phyloP scores from a whole-genome alignment of 2,113 vertebrate species.

The Bubalus kerabau region DNA sequence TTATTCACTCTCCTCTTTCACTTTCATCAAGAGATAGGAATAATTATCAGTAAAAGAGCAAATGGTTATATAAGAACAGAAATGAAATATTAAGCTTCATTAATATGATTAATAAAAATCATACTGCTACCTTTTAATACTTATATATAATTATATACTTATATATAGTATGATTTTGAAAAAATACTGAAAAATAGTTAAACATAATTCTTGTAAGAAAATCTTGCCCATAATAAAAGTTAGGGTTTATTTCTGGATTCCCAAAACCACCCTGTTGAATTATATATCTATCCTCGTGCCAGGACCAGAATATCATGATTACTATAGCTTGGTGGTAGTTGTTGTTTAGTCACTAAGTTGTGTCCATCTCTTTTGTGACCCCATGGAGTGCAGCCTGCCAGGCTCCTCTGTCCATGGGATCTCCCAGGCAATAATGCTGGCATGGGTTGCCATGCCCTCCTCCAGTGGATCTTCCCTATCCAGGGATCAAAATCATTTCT shows the following conservation, averaged over 20 bases:
- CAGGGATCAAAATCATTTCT: not conserved
- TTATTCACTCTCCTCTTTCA: too few species aligned
- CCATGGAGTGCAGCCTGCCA: not conserved
- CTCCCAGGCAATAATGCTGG: not conserved
- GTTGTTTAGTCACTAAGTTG: not conserved
- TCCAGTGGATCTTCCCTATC: rapidly evolving
- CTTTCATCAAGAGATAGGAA: not conserved
- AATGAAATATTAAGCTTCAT: not conserved
- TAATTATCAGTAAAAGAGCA: not conserved
- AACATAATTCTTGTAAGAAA: not conserved
- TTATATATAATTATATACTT: not conserved
- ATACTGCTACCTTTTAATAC: not conserved
- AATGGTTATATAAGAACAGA: not conserved
- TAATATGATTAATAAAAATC: not conserved
- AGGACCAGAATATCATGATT: not conserved
- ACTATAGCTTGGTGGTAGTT: too few species aligned
- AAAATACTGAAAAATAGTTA: not conserved
- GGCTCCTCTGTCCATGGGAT: not conserved
- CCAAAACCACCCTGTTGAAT: not conserved
- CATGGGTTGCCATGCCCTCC: rapidly evolving
- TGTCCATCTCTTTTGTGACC: not conserved
- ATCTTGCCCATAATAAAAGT: not conserved
- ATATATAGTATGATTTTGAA: not conserved
- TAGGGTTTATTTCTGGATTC: not conserved
- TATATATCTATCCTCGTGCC: not conserved